Evolutionary conservation across 1,140 invertebrate species (phyloP), one percentile per base, ranked within the genome.

Genomic region (Diorhabda sublineata): DNA sequence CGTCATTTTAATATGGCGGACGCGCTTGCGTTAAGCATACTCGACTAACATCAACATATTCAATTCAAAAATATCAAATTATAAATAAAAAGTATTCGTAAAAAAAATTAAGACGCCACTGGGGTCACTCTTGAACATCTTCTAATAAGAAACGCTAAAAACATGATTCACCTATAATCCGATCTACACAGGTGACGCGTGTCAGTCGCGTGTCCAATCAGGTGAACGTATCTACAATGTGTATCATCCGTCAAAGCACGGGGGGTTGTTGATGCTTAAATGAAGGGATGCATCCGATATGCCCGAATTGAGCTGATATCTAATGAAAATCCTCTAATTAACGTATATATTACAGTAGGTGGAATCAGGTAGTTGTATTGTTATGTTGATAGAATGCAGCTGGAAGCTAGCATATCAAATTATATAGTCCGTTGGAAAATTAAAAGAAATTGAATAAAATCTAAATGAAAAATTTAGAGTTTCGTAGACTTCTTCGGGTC

Each of bases 101-200:
- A 26, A 26, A 26, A 26, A 26, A 26, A 26, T 26, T 1, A 26
- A 26, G 26, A 26, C 26, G 26, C 26, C 26, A 26, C 26, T 26
- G 26, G 26, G 26, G 26, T 26, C 26, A 26, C 26, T 26, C 26
- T 26, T 26, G 1, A 26, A 26, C 26, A 26, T 26, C 26, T 26
- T 26, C 26, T 26, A 52, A 52, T 52, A 52, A 52, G 47, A 52
- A 52, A 52, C 47, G 47, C 4, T 52, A 52, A 52, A 71, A 69
- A 65, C 58, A 45, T 69, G 69, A 73, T 58, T 70, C 62, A 63
- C 69, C 64, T 67, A 74, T 76, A 75, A 76, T 76, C 72, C 58
- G 69, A 69, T 66, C 69, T 67, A 68, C 45, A 69, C 74, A 76
- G 69, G 71, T 75, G 74, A 75, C 74, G 71, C 70, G 69, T 64